Conservation (phyloP, 2,113 vertebrate genomes). For the Phalacrocorax carbo region DNA sequence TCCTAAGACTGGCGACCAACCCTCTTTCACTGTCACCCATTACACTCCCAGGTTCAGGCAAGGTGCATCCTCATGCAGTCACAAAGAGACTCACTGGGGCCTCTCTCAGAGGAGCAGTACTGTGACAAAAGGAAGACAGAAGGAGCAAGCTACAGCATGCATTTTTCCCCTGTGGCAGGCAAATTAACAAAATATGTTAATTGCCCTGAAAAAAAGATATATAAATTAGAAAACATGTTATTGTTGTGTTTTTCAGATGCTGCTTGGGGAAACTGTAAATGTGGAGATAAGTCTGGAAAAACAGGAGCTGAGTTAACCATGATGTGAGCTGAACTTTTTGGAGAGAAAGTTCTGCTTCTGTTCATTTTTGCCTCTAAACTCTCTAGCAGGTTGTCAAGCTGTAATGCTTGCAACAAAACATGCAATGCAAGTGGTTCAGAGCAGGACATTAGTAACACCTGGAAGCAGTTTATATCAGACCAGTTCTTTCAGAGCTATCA, state of each 20-base stretch:
- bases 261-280: neutral
- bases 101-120: neutral
- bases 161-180: neutral
- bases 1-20: neutral
- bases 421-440: neutral
- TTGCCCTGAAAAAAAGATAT: neutral
- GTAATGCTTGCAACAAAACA: fast-evolving
- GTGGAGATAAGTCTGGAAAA: neutral
- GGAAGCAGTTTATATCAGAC: neutral
- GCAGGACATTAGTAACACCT: neutral
- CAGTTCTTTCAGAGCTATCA: neutral
- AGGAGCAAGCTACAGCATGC: neutral
- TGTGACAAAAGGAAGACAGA: neutral
- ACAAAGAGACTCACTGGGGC: neutral
- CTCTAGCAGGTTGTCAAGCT: neutral
- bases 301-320: neutral
- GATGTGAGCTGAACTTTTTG: neutral
- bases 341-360: neutral
- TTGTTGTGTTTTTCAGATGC: neutral
- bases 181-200: neutral
- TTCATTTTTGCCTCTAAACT: neutral
- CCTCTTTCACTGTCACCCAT: neutral
- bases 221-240: neutral
- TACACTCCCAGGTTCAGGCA: neutral
- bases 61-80: neutral